Evolutionary conservation across 2,113 vertebrate genomes (phyloP).

Genomic region (Cairina moschata): DNA sequence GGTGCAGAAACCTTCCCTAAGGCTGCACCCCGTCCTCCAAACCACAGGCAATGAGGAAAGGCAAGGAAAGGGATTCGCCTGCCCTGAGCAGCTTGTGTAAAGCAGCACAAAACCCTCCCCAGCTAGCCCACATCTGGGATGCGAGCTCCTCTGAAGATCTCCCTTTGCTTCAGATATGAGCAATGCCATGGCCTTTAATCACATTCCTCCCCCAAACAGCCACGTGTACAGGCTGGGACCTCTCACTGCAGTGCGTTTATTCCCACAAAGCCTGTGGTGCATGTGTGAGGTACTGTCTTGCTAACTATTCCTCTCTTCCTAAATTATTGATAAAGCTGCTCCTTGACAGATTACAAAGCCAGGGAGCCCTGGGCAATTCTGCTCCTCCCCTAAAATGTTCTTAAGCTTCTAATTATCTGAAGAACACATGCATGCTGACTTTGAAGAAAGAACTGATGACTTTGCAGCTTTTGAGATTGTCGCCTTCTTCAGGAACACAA

Average conservation of each 20-base stretch:
- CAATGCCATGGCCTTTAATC: neutral
- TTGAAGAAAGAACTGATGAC: conserved; percentile 5
- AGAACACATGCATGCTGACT: neutral
- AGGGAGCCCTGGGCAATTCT: conserved; percentile 20
- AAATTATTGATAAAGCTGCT: conserved; percentile 51
- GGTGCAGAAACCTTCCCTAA: neutral
- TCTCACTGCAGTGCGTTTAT: neutral
- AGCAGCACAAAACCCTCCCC: rapidly evolving
- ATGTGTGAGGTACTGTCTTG: neutral
- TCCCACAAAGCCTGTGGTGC: neutral
- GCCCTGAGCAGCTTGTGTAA: neutral
- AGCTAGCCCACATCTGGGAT: neutral
- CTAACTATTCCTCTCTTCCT: conserved; percentile 8
- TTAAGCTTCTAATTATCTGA: conserved; percentile 16
- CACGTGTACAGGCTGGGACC: neutral
- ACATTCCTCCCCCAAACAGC: neutral
- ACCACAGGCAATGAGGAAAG: rapidly evolving
- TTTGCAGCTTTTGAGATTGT: conserved; percentile 23
- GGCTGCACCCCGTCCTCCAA: neutral
- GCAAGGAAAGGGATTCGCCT: neutral
- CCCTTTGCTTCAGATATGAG: neutral
- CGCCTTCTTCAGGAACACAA: neutral
- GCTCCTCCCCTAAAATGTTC: conserved; percentile 1
- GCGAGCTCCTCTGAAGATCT: neutral
- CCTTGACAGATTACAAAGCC: conserved; percentile 15